These are phyloP conservation scores for Lophius americanus DNA, from an alignment of 2,797 vertebrate genomes.

Conservation along the genomic window DNA sequence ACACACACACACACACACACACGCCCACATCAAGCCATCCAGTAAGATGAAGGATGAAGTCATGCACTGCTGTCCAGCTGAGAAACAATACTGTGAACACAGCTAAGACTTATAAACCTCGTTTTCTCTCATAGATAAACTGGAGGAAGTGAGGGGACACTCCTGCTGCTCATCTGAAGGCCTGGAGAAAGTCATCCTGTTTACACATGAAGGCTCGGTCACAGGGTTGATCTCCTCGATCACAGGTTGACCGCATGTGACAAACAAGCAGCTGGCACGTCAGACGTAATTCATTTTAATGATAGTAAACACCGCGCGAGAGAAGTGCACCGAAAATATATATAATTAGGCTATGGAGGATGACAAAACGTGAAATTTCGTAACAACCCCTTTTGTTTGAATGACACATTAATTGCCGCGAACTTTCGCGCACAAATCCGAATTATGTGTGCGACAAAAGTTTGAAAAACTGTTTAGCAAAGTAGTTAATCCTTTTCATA, in stretches of 20 bases:
- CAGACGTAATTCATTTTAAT: background rate
- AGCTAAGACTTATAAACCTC: no score
- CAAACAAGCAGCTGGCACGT: conserved; percentile 19
- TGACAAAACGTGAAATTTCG: no score
- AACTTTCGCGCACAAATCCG: background rate
- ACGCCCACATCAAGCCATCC: conserved; percentile 18
- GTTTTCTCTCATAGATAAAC: no score
- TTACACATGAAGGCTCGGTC: conserved; percentile 10
- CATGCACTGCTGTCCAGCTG: conserved; percentile 9
- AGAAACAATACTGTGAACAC: conserved; percentile 1
- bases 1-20: conserved; percentile 25
- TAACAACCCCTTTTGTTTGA: background rate
- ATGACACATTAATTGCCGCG: background rate
- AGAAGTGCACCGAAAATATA: conserved; percentile 1
- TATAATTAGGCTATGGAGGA: no score
- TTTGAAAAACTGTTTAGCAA: conserved; percentile 3
- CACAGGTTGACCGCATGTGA: conserved; percentile 9
- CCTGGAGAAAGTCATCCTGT: background rate
- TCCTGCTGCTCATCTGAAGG: no score
- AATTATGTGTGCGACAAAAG: background rate
- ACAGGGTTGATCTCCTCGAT: conserved; percentile 5
- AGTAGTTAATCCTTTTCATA: background rate
- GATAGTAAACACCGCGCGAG: background rate
- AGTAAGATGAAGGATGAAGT: conserved; percentile 38
- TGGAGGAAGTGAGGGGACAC: no score